A percentile compares a stretch with the other conserved stretches of the same genome.
These are phyloP conservation scores for Heliconius ethilla DNA, from an alignment of 2,888 invertebrate species.

Conservation along the genomic window DNA sequence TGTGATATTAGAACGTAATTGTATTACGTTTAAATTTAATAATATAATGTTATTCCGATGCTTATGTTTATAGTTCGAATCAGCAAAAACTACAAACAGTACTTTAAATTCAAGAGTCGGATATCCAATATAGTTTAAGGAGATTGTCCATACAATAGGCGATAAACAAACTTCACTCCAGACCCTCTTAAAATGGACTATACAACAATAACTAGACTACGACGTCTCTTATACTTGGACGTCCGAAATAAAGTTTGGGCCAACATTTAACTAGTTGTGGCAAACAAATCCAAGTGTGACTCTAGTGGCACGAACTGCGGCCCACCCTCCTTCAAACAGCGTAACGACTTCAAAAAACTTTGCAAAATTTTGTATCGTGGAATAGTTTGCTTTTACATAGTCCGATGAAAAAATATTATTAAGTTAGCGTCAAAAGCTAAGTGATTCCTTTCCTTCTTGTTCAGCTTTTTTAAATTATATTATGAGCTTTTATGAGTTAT, in stretches of 20 bases:
- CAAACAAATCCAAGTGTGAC: slow-evolving; percentile 73
- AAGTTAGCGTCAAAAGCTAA: slow-evolving; percentile 22
- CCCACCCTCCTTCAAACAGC: slow-evolving; percentile 49
- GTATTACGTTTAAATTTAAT: background rate
- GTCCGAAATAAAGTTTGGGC: slow-evolving; percentile 71
- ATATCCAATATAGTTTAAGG: slow-evolving; percentile 27
- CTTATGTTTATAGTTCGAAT: slow-evolving; percentile 31
- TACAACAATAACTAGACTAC: slow-evolving; percentile 67
- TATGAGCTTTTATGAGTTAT: background rate
- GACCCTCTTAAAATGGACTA: slow-evolving; percentile 52
- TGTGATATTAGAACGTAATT: background rate
- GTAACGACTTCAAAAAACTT: slow-evolving; percentile 58
- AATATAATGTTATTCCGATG: slow-evolving; percentile 34
- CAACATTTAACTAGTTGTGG: slow-evolving; percentile 79
- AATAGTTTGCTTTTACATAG: slow-evolving; percentile 41
- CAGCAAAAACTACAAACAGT: slow-evolving; percentile 2
- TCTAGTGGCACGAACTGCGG: slow-evolving; percentile 66
- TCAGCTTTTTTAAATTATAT: background rate
- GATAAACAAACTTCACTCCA: slow-evolving; percentile 41
- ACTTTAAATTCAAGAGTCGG: slow-evolving; percentile 28
- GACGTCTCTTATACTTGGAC: slow-evolving; percentile 66
- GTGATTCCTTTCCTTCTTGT: slow-evolving; percentile 1
- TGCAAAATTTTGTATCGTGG: slow-evolving; percentile 45
- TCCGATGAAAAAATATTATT: slow-evolving; percentile 33
- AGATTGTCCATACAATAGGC: slow-evolving; percentile 40